Base-by-base conservation (phyloP, 1,140 invertebrate genomes). In the Drusus annulatus region DNA sequence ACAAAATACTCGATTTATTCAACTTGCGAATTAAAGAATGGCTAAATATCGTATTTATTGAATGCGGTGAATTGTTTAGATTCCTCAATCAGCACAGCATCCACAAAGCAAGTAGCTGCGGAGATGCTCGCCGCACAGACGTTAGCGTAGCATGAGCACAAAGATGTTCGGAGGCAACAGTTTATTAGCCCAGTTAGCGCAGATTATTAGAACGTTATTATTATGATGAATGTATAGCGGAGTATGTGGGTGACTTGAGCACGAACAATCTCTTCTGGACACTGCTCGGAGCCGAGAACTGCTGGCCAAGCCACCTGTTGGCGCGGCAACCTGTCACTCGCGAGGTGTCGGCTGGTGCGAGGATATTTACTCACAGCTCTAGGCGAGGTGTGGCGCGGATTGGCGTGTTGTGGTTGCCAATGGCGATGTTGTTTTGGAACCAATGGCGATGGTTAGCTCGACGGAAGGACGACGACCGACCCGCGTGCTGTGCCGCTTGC, bases 381-480 rank as follows among this genome's bases (percentile, higher is more conserved):
- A 10, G 6, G 6, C 13, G 15, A n/a, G 23, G 19, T 75, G 71
- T 36, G 25, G 25, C 16, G 25, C 51, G 16, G 23, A 75, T 23
- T 74, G 8, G 45, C 50, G 68, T 21, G 52, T 21, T 75, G 23
- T 71, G 25, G 25, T 71, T 52, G 69, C 58, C n/a, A 75, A 75
- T 75, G 68, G 68, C 68, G 68, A 71, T 51, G 68, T 50, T 71
- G 62, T 58, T 75, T 75, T 31, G 69, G 25, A 36, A 58, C 36
- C 36, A 45, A 13, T 45, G 10, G 36, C 36, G 36, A 45, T 45
- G 36, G 36, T 45, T 45, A 13, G 8, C 36, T 45, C 36, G 36
- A 45, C 36, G 36, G 54, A 58, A 51, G 45, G 8, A 58, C 71
- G 71, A 75, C 71, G 52, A 75, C 71, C 71, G 71, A 75, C 71